Evolutionary conservation across 2,113 vertebrate genomes (phyloP), one percentile per base, ranked within the genome.

Genomic region (Eolophus roseicapilla): DNA sequence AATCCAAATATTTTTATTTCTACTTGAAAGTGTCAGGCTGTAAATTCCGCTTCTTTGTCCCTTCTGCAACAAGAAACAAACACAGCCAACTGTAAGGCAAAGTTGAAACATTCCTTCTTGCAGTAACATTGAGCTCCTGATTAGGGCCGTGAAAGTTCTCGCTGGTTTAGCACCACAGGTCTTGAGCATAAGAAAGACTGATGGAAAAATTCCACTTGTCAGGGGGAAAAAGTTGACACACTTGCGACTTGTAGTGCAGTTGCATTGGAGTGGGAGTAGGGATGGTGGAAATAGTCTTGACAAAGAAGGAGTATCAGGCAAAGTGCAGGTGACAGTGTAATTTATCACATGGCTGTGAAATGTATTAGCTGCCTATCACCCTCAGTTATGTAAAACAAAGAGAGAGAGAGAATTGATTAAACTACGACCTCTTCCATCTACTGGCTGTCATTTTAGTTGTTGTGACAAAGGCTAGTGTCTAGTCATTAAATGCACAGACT

Each of bases 371-470:
- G 93, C 93, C 91, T 93, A 96, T 97, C 96, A 95, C 83, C 86
- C 88, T 88, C 90, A 84, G 92, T 96, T 96, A 97, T 96, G 95
- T 96, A 96, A 95, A 96, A 94, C 88, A 93, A 92, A 95, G 93
- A 88, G 70, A 92, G 60, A 80, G 60, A 80, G 81, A 87, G 70
- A 96, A 96, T 90, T 94, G 94, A 96, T 96, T 96, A 95, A 96
- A 96, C 93, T 92, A 69, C 84, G 96, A 95, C 93, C 92, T 92
- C 88, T 90, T 96, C 63, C 80, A 92, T 96, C 91, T 96, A 88
- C 88, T 39, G 18, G 75, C 84, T 96, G 95, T 97, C 96, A 95
- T 92, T 96, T 95, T 82, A 79, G 86, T 92, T 92, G 63, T 90
- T 88, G 83, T 92, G 91, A 89, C 68, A 94, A 80, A 59, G 67